Conservation (phyloP, 2,888 invertebrate genomes). For the Trichopoda pennipes region DNA sequence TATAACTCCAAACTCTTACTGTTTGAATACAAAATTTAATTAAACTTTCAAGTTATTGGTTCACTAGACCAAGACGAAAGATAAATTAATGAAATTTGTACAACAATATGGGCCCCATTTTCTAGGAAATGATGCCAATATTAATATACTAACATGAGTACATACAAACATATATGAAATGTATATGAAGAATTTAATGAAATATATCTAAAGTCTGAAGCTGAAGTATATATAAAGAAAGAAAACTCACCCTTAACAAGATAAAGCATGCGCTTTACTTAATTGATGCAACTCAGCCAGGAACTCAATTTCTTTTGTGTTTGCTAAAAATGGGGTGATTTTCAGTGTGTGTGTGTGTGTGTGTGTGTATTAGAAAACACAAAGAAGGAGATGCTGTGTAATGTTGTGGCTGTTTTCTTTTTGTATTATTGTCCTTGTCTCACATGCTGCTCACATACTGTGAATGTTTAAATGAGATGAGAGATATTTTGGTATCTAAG, state of each 20-base stretch:
- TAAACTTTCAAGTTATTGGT: conserved; percentile 55
- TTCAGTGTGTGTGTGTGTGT: background rate
- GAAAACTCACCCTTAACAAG: conserved; percentile 26
- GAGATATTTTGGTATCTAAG: conserved; percentile 12
- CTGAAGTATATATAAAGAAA: conserved; percentile 27
- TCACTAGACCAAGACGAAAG: conserved; percentile 61
- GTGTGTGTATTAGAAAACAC: background rate
- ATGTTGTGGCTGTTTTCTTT: conserved; percentile 10
- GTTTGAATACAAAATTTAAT: conserved; percentile 51
- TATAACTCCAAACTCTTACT: background rate
- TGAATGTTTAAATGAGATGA: conserved; percentile 2
- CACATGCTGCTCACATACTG: conserved; percentile 18
- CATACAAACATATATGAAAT: background rate
- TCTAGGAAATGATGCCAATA: conserved; percentile 11
- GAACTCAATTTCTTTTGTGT: conserved; percentile 26
- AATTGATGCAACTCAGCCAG: background rate
- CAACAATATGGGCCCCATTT: conserved; percentile 31
- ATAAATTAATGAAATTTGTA: conserved; percentile 60
- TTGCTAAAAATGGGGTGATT: conserved; percentile 22
- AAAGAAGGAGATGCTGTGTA: conserved; percentile 36
- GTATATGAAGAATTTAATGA: background rate
- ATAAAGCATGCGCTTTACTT: conserved; percentile 41
- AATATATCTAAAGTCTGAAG: conserved; percentile 16
- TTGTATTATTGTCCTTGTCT: conserved; percentile 43
- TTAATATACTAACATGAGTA: background rate